Base-by-base conservation (phyloP, 2,888 invertebrate species). In the Troilus luridus region DNA sequence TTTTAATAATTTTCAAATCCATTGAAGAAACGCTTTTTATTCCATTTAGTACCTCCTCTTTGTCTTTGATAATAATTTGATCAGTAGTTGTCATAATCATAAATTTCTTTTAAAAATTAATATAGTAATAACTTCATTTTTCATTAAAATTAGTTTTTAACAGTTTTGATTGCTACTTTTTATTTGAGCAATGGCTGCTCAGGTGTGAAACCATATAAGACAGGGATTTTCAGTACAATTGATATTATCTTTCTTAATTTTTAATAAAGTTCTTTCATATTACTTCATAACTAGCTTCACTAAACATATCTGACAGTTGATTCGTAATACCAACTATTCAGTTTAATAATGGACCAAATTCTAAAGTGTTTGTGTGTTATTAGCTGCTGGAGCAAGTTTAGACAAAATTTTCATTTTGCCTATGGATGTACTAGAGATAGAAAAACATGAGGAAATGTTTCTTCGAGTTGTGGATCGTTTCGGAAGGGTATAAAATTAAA, bases 391-490 rank as follows among this genome's bases (percentile, higher is more conserved):
- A 67, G 92, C 96, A 41, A 94, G 94, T 19, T 94, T 95, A 5
- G 95, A 95, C 41, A 97, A 97, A 94, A 94, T 97, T 7, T 94
- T 97, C 19, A 95, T 97, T 0, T 93, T 97, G 24, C 96, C 96
- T 1, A 95, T 97, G 94, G 97, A 97, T 94, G 94, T 97, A 93
- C 94, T 95, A 11, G 94, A 96, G 41, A 93, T 95, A 58, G 94
- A 95, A 0, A 94, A 94, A 19, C 97, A 98, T 93, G 94, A 96
- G 93, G 93, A 94, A 59, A 94, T 95, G 60, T 96, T 97, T 62
- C 94, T 96, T 88, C 94, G 94, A 91, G 96, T 97, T 1, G 93
- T 97, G 0, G 94, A 95, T 60, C 95, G 96, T 93, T 97, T 97
- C 94, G 97, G 96, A 88, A 94, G 94, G 93, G 95, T 95, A 94